Evolutionary conservation across 2,113 vertebrate species (phyloP).

Genomic region (Eclectus roratus): DNA sequence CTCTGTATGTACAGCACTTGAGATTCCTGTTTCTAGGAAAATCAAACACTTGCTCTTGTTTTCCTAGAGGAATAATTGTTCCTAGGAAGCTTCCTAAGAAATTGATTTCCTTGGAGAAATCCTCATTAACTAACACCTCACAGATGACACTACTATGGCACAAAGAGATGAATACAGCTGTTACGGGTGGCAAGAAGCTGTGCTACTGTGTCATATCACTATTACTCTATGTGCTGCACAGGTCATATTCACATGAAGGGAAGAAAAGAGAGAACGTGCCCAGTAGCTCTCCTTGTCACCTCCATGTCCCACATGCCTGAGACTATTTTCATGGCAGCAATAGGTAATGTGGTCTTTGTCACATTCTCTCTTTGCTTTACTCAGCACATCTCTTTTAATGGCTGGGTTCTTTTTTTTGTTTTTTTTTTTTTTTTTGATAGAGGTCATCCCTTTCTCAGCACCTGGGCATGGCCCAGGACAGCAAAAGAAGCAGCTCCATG

Average conservation of each 20-base stretch:
- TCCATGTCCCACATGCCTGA: background rate
- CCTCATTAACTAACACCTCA: background rate
- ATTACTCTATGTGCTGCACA: background rate
- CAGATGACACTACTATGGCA: background rate
- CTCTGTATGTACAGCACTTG: background rate
- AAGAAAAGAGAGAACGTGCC: background rate
- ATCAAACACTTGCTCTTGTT: background rate
- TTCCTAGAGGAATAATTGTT: background rate
- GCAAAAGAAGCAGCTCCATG: background rate
- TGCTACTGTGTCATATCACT: background rate
- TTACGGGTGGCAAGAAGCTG: background rate
- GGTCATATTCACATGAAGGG: rapidly evolving
- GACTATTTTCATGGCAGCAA: background rate
- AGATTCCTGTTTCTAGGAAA: background rate
- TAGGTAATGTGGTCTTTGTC: background rate
- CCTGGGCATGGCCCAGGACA: background rate
- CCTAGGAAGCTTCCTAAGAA: background rate
- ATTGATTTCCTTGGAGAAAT: background rate
- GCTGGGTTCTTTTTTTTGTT: background rate
- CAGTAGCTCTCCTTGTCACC: background rate
- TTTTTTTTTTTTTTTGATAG: background rate
- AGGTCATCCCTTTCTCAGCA: background rate
- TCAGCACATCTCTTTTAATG: background rate
- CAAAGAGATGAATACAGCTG: background rate
- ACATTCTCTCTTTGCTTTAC: background rate